Evolutionary conservation across 2,888 invertebrate genomes (phyloP), one percentile per base, ranked within the genome.

Genomic region (Xanthorhoe spadicearia): DNA sequence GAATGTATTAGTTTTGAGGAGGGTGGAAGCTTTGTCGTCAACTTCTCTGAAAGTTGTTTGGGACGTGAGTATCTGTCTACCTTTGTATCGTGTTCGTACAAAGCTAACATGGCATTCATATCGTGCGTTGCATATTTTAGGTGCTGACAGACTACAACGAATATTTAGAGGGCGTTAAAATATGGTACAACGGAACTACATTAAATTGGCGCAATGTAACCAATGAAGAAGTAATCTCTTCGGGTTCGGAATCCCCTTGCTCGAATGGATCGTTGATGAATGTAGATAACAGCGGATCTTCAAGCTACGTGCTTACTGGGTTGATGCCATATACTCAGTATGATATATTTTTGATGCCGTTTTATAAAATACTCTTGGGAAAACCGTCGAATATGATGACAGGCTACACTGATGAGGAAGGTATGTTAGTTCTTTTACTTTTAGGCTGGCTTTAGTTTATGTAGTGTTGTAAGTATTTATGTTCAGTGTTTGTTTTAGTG

Each of bases 341-440:
- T 84, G 98, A 98, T 87, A 96, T 99, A 80, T 98, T 98, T 84
- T 94, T 98, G 66, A 96, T 97, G 79, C 98, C 98, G 0, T 98
- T 97, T 87, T 97, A 96, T 86, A 96, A 96, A 84, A 96, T 95
- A 73, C 94, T 98, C 69, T 96, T 99, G 82, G 99, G 99, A 5
- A 97, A 97, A 81, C 98, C 98, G 10, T 98, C 98, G 61, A 99
- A 99, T 92, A 97, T 97, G 6, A 96, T 97, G 90, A 94, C 96
- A 13, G 97, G 97, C 19, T 95, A 95, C 74, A 98, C 98, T 0
- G 94, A 96, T 68, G 98, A 98, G 91, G 98, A 98, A 85, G 95
- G 95, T 95, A 82, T 90, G 89, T 60, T 54, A 10, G 38, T 13
- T 32, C 51, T 48, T 19, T 46, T 35, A 7, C 49, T 63, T 51